Percentiles rank a stretch among this genome's conserved stretches.
These are phyloP conservation scores for Myotis brandtii DNA, from an alignment of 2,113 vertebrate species.

Conservation along the genomic window DNA sequence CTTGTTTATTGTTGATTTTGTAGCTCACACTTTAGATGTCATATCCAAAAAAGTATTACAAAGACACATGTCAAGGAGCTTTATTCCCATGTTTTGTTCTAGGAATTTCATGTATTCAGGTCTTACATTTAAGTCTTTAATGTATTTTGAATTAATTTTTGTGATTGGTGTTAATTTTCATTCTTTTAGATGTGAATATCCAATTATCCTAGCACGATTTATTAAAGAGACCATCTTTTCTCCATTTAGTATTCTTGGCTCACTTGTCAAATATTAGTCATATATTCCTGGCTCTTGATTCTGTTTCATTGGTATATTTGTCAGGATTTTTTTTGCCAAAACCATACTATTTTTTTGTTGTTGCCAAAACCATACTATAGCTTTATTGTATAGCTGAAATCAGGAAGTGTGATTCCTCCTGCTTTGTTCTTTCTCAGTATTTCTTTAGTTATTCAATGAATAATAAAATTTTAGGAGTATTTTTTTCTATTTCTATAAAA, in stretches of 20 bases:
- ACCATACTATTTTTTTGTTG: too few species aligned
- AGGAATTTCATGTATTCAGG: not conserved
- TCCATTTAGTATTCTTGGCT: not conserved
- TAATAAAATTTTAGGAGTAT: not conserved
- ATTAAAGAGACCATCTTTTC: not conserved
- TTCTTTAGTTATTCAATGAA: not conserved
- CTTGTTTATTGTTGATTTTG: not conserved
- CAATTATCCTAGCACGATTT: not conserved
- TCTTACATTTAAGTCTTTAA: not conserved
- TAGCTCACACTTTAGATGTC: not conserved
- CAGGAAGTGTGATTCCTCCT: not conserved
- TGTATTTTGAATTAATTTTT: not conserved
- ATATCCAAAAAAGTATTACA: not conserved
- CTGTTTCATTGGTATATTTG: not conserved
- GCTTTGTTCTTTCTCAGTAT: not conserved
- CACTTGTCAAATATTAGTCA: not conserved
- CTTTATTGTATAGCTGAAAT: not conserved
- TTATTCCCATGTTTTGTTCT: not conserved
- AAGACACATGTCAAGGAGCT: not conserved
- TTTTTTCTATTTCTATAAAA: not conserved
- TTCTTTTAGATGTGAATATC: not conserved
- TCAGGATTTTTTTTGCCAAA: not conserved
- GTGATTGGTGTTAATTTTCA: not conserved
- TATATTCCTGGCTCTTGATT: not conserved
- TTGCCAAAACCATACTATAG: not conserved